Evolutionary conservation across 2,113 vertebrate genomes (phyloP).

Genomic region (Lepisosteus oculatus): DNA sequence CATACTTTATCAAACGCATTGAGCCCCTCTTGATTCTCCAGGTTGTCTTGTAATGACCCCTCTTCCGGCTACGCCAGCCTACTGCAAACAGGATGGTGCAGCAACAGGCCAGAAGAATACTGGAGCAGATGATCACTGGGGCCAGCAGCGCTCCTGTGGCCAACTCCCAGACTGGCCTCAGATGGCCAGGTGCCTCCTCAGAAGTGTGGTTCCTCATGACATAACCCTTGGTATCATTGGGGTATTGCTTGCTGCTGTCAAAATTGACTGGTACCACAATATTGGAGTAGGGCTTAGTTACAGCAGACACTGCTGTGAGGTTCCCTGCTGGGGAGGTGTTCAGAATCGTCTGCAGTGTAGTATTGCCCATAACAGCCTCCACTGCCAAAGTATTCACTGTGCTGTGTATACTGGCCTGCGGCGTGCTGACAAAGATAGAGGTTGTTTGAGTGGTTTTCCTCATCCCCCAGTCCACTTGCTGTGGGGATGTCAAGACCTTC

Average conservation of each 20-base stretch:
- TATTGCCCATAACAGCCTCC: background rate
- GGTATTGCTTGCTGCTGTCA: conserved; percentile 65
- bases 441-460: background rate
- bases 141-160: conserved; percentile 62
- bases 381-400: background rate
- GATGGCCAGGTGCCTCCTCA: conserved; percentile 11
- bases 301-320: background rate
- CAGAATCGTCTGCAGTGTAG: background rate
- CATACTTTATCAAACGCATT: conserved; percentile 64
- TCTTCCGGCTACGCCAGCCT: conserved; percentile 61
- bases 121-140: conserved; percentile 59
- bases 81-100: conserved; percentile 63
- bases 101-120: conserved; percentile 69
- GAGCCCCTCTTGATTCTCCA: conserved; percentile 46
- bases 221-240: conserved; percentile 74
- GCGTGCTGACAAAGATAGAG: background rate
- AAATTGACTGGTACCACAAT: conserved; percentile 31
- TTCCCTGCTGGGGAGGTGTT: conserved; percentile 12
- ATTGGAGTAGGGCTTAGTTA: conserved; percentile 22
- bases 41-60: conserved; percentile 64
- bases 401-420: background rate
- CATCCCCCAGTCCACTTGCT: background rate
- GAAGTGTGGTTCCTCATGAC: conserved; percentile 64
- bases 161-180: conserved; percentile 47
- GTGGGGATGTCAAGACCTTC: background rate